A percentile compares a stretch with the other conserved stretches of the same genome.
These are phyloP conservation scores for Neodon shergylaensis DNA, from an alignment of 2,113 vertebrate genomes.

Conservation along the genomic window DNA sequence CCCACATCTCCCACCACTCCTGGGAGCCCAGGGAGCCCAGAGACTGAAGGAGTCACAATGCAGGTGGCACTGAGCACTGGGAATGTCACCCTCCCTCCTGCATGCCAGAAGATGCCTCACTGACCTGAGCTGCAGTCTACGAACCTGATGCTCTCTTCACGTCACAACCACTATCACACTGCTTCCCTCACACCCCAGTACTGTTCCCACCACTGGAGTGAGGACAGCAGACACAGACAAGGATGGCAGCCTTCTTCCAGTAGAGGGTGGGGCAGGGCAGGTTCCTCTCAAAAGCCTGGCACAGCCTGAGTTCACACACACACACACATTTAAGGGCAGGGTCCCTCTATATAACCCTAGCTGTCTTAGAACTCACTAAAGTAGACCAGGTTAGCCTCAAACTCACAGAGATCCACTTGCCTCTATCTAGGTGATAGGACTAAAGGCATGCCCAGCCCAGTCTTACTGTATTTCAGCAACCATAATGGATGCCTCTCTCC, in stretches of 20 bases:
- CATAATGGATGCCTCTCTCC: fast-evolving
- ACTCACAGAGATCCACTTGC: background rate
- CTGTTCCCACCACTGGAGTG: background rate
- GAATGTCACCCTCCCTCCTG: background rate
- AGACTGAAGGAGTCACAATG: background rate
- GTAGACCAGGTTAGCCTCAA: background rate
- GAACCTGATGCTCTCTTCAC: background rate
- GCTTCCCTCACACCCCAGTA: background rate
- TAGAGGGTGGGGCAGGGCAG: fast-evolving
- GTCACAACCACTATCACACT: no score
- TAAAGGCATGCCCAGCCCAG: background rate
- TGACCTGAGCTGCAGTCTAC: fast-evolving
- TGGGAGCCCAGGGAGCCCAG: fast-evolving
- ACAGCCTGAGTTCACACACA: background rate
- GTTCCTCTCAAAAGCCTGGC: background rate
- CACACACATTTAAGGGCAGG: background rate
- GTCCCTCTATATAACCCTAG: background rate
- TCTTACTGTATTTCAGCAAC: background rate
- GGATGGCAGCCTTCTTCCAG: background rate
- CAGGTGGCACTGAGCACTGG: fast-evolving
- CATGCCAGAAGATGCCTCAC: background rate
- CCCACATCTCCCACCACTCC: background rate
- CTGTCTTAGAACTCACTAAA: background rate
- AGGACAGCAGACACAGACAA: background rate
- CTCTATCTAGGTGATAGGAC: background rate